Conservation (phyloP, 30 jellyfish, hydroid and myxozoan species). For the Nemopilema nomurai region DNA sequence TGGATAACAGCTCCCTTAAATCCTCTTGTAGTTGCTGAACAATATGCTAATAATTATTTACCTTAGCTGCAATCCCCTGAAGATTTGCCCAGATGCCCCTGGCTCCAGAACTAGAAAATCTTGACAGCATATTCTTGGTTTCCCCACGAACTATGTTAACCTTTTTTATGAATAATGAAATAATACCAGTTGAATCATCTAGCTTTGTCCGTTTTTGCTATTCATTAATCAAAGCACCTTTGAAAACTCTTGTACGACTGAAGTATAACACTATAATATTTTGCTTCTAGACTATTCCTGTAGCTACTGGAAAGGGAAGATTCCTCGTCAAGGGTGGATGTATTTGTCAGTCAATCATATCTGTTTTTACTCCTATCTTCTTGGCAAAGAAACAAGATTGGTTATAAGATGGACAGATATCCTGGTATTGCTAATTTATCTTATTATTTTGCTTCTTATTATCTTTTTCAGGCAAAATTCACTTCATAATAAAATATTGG, state of each 20-base stretch:
- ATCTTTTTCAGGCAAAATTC: background rate
- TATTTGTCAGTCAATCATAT: slow-evolving; percentile 87
- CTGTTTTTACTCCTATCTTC: slow-evolving; percentile 87
- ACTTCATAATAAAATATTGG: background rate
- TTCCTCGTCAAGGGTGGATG: slow-evolving; percentile 98
- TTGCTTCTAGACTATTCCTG: slow-evolving; percentile 76
- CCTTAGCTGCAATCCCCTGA: no score
- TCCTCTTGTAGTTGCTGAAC: no score
- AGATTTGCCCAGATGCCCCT: no score
- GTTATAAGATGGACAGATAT: slow-evolving; percentile 91
- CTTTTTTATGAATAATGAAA: no score
- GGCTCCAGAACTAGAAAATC: no score
- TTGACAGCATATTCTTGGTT: no score
- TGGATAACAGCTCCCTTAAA: no score
- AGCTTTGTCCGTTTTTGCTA: background rate
- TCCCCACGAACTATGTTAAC: no score
- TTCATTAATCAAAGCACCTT: background rate
- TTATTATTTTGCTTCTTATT: background rate
- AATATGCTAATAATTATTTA: no score
- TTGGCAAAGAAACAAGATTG: slow-evolving; percentile 88
- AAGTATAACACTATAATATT: background rate
- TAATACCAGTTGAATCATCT: no score
- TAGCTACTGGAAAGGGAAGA: slow-evolving; percentile 92
- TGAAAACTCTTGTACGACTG: background rate
- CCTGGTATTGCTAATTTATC: slow-evolving; percentile 37